Percentiles rank a stretch among this genome's conserved stretches.
Evolutionary conservation across 1,140 invertebrate species (phyloP).

Genomic region (Coptotermes formosanus): DNA sequence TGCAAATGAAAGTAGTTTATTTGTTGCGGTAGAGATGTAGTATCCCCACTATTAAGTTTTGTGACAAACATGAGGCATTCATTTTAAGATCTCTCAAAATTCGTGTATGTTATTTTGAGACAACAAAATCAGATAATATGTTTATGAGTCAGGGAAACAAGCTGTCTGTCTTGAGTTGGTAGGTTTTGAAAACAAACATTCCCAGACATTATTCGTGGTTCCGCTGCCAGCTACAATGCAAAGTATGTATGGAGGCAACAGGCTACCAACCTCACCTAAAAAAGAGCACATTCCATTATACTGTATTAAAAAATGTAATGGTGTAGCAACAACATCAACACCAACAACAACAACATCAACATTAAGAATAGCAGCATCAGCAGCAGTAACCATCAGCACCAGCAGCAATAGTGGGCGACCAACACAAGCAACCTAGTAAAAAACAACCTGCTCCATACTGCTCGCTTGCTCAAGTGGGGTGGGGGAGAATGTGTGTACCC

Average conservation of each 20-base stretch:
- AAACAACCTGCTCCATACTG: constrained; percentile 2
- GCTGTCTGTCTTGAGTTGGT: not conserved
- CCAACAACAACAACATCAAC: not conserved
- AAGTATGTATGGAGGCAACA: not conserved
- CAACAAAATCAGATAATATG: no score
- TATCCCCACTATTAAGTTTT: no score
- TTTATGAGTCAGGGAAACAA: not conserved
- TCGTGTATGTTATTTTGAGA: no score
- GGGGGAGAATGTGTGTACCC: not conserved
- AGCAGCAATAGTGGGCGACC: constrained; percentile 12
- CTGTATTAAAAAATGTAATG: not conserved
- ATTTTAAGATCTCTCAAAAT: no score
- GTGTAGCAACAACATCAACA: constrained; percentile 6
- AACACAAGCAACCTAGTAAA: constrained; percentile 6
- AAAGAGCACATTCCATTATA: constrained; percentile 12
- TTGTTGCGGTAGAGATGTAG: no score
- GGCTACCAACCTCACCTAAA: constrained; percentile 17
- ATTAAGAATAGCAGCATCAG: not conserved
- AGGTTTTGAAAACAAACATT: constrained; percentile 7
- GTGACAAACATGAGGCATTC: no score
- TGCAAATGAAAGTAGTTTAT: no score
- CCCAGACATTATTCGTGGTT: not conserved
- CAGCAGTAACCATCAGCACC: not conserved
- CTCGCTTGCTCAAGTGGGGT: not conserved
- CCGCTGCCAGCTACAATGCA: constrained; percentile 8